phyloP scores from a whole-genome alignment of 2,888 invertebrate genomes.

The Asteroscopus sphinx region DNA sequence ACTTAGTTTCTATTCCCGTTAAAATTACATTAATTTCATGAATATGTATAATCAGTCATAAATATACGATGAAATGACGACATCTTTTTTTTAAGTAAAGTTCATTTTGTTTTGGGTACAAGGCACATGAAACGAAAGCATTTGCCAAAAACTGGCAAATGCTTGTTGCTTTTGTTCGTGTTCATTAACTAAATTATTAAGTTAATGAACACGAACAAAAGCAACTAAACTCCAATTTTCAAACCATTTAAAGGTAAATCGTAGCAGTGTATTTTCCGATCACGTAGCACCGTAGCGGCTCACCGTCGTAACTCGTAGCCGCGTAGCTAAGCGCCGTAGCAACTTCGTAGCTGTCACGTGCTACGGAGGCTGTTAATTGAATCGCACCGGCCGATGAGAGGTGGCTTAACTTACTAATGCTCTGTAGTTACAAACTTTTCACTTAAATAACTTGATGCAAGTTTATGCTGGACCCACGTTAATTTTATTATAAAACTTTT shows the following conservation, averaged over 20 bases:
- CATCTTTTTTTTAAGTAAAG: too few relatives aligned
- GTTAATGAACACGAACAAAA: conserved; percentile 21
- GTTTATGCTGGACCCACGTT: conserved; percentile 52
- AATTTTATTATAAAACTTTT: conserved; percentile 43
- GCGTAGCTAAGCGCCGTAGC: conserved; percentile 64
- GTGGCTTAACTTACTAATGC: conserved; percentile 64
- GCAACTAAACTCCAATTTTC: conserved; percentile 34
- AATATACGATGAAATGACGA: not conserved
- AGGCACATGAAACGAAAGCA: not conserved
- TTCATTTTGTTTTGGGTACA: too few relatives aligned
- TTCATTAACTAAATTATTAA: too few relatives aligned
- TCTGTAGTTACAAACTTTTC: conserved; percentile 61
- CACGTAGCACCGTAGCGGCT: conserved; percentile 63
- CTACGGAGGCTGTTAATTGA: conserved; percentile 78
- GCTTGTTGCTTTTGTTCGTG: too few relatives aligned
- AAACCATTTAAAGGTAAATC: conserved; percentile 50
- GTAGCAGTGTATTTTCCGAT: conserved; percentile 44
- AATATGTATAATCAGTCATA: not conserved
- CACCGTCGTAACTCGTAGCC: conserved; percentile 58
- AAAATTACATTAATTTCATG: conserved; percentile 9
- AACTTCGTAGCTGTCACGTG: conserved; percentile 66
- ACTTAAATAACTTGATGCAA: conserved; percentile 59
- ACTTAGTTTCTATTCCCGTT: conserved; percentile 21
- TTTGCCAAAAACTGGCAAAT: not conserved
- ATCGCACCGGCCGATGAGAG: conserved; percentile 70